These are phyloP conservation scores for Melanchra persicariae DNA, from an alignment of 2,888 invertebrate genomes.

Conservation along the genomic window DNA sequence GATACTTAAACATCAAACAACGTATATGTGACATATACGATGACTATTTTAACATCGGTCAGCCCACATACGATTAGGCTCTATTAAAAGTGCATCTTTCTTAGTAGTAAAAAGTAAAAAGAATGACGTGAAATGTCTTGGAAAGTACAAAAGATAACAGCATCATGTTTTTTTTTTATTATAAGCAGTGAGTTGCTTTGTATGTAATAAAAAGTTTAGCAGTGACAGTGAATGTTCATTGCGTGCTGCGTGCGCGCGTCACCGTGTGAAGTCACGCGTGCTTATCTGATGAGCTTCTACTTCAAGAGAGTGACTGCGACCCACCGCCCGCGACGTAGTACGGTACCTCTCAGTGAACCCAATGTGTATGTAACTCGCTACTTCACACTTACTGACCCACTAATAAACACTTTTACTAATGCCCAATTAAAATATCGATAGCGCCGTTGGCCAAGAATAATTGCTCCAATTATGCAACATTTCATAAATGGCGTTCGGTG, in stretches of 20 bases:
- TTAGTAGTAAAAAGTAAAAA: slow-evolving; percentile 34
- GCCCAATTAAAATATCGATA: slow-evolving; percentile 66
- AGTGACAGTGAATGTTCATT: slow-evolving; percentile 51
- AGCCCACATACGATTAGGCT: slow-evolving; percentile 57
- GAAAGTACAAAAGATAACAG: slow-evolving; percentile 22
- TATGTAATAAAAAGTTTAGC: slow-evolving; percentile 70
- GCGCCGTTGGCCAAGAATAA: slow-evolving; percentile 67
- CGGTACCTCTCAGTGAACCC: neutral
- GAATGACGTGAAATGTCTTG: slow-evolving; percentile 20
- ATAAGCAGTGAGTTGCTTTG: slow-evolving; percentile 42
- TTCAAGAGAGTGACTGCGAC: slow-evolving; percentile 59
- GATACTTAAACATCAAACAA: slow-evolving; percentile 66
- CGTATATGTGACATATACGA: slow-evolving; percentile 64
- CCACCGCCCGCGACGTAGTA: slow-evolving; percentile 26
- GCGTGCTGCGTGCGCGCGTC: slow-evolving; percentile 59
- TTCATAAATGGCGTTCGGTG: slow-evolving; percentile 72
- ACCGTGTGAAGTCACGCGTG: slow-evolving; percentile 76
- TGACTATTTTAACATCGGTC: slow-evolving; percentile 60
- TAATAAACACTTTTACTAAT: slow-evolving; percentile 58
- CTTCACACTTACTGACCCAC: slow-evolving; percentile 33
- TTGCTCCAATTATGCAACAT: slow-evolving; percentile 73
- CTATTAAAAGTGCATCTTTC: slow-evolving; percentile 20
- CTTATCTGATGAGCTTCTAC: slow-evolving; percentile 77
- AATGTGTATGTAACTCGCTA: slow-evolving; percentile 20
- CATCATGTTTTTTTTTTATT: slow-evolving; percentile 42